Percentiles rank a stretch among this genome's conserved stretches.
Conservation (phyloP, 2,888 invertebrate genomes). For the Acronicta aceris region DNA sequence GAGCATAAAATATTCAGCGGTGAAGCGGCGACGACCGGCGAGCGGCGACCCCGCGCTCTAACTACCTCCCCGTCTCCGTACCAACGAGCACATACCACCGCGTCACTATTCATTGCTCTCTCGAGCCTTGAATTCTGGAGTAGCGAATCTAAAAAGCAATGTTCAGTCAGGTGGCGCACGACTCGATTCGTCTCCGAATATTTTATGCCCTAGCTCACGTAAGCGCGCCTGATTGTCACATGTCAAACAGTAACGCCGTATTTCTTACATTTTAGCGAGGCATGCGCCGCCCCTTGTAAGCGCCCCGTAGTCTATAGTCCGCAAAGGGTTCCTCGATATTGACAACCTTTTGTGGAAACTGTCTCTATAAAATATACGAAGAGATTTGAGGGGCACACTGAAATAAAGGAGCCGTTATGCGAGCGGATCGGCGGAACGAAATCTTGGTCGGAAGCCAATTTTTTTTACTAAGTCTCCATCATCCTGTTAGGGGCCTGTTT, state of each 20-base stretch:
- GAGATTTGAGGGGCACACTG: conserved; percentile 33
- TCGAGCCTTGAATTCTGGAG: conserved; percentile 59
- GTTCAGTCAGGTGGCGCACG: conserved; percentile 56
- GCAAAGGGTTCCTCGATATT: conserved; percentile 53
- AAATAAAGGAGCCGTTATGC: conserved; percentile 47
- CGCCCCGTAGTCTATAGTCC: conserved; percentile 54
- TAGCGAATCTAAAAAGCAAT: conserved; percentile 61
- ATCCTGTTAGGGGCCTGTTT: conserved; percentile 38
- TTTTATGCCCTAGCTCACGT: conserved; percentile 36
- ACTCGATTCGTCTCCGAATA: conserved; percentile 49
- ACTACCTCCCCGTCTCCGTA: conserved; percentile 12
- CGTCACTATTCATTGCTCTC: conserved; percentile 63
- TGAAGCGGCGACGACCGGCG: conserved; percentile 44
- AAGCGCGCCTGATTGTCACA: conserved; percentile 38
- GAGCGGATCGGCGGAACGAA: conserved; percentile 32
- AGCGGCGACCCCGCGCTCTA: conserved; percentile 17
- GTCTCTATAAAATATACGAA: conserved; percentile 46
- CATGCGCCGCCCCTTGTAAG: conserved; percentile 36
- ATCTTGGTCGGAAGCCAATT: conserved; percentile 45
- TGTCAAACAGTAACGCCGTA: conserved; percentile 36
- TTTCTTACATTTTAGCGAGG: conserved; percentile 46
- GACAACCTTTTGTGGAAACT: conserved; percentile 52
- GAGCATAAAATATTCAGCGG: conserved; percentile 62
- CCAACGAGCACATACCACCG: conserved; percentile 27
- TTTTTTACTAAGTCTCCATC: conserved; percentile 45